Conservation (phyloP, 2,888 invertebrate species). For the Clunio marinus region DNA sequence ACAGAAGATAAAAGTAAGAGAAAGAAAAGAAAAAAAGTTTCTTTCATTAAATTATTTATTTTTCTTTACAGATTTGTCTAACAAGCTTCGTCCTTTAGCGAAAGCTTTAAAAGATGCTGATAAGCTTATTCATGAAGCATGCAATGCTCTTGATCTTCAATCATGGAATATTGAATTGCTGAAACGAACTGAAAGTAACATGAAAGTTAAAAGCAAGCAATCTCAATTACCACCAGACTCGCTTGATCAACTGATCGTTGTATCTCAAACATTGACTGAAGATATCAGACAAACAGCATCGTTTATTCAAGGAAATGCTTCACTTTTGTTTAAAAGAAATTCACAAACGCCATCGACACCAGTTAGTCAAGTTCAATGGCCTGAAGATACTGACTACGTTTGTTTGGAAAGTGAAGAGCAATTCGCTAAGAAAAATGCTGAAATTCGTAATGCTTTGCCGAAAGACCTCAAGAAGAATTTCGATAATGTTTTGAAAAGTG, state of each 20-base stretch:
- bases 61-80: slow-evolving; percentile 55
- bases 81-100: slow-evolving; percentile 72
- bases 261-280: slow-evolving; percentile 79
- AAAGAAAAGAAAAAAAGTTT: not conserved
- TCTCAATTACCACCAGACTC: slow-evolving; percentile 63
- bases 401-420: slow-evolving; percentile 73
- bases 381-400: slow-evolving; percentile 89
- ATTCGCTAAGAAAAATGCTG: slow-evolving; percentile 66
- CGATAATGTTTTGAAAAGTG: slow-evolving; percentile 69
- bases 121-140: slow-evolving; percentile 72
- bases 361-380: slow-evolving; percentile 56
- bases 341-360: slow-evolving; percentile 44
- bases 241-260: slow-evolving; percentile 81
- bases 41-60: not conserved
- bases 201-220: slow-evolving; percentile 44
- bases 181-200: slow-evolving; percentile 53
- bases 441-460: slow-evolving; percentile 67
- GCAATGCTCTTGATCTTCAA: slow-evolving; percentile 66
- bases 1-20: slow-evolving; percentile 70
- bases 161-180: slow-evolving; percentile 74
- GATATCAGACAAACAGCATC: slow-evolving; percentile 86
- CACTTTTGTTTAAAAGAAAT: slow-evolving; percentile 68
- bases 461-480: slow-evolving; percentile 70
- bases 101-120: slow-evolving; percentile 76
- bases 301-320: slow-evolving; percentile 83